A percentile compares a stretch with the other conserved stretches of the same genome.
These are phyloP conservation scores for Melitaea athalia DNA, from an alignment of 2,888 invertebrate species.

Conservation along the genomic window DNA sequence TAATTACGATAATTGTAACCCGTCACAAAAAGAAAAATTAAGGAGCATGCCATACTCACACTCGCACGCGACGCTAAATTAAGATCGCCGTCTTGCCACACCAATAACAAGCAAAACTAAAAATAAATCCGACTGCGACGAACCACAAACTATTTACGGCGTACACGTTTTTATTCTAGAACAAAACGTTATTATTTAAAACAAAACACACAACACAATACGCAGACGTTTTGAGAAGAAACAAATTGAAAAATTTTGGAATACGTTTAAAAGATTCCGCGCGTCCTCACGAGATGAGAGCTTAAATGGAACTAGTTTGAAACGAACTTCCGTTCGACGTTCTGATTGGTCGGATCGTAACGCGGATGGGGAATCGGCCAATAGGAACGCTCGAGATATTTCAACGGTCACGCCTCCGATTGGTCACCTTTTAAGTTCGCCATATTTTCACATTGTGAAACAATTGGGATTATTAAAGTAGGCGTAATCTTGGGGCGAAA, in stretches of 20 bases:
- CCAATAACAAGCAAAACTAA: slow-evolving; percentile 73
- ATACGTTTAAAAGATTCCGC: slow-evolving; percentile 42
- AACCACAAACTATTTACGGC: slow-evolving; percentile 69
- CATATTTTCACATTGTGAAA: slow-evolving; percentile 76
- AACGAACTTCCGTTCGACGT: slow-evolving; percentile 61
- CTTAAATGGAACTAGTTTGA: slow-evolving; percentile 79
- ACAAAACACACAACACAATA: slow-evolving; percentile 1
- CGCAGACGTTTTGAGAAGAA: slow-evolving; percentile 28
- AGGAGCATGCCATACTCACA: slow-evolving; percentile 71
- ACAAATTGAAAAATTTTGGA: slow-evolving; percentile 41
- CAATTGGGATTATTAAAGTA: slow-evolving; percentile 73
- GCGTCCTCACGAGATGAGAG: slow-evolving; percentile 61
- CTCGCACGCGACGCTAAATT: slow-evolving; percentile 74
- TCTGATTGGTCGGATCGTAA: slow-evolving; percentile 63
- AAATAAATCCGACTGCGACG: slow-evolving; percentile 70
- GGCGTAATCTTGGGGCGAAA: slow-evolving; percentile 61
- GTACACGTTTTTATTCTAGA: slow-evolving; percentile 17
- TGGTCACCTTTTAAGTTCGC: slow-evolving; percentile 68
- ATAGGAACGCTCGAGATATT: slow-evolving; percentile 49
- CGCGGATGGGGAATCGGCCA: slow-evolving; percentile 58
- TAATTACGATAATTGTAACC: slow-evolving; percentile 8
- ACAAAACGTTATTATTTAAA: slow-evolving; percentile 26
- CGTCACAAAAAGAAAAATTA: slow-evolving; percentile 54
- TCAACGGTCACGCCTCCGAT: slow-evolving; percentile 71
- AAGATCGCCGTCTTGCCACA: slow-evolving; percentile 67